Evolutionary conservation across 2,797 vertebrate species (phyloP).

Genomic region (Saguinus oedipus): DNA sequence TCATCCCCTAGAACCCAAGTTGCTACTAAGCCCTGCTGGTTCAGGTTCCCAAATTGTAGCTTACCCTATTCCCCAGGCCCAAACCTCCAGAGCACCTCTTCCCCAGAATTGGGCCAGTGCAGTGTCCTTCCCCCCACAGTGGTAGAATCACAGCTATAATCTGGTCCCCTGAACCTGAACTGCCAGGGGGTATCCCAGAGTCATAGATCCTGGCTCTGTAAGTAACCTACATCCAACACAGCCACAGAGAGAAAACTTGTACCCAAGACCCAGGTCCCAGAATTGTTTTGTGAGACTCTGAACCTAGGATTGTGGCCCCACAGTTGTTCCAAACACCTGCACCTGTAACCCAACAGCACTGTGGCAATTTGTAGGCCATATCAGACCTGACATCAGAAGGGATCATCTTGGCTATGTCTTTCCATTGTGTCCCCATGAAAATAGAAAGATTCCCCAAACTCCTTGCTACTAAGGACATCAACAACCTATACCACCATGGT

Average conservation of each 20-base stretch:
- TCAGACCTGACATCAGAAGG: background rate
- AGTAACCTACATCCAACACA: background rate
- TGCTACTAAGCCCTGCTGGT: background rate
- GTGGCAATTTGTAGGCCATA: background rate
- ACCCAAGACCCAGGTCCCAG: background rate
- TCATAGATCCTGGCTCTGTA: background rate
- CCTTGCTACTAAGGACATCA: background rate
- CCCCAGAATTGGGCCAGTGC: background rate
- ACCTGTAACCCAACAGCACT: background rate
- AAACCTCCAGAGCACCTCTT: background rate
- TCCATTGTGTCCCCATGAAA: background rate
- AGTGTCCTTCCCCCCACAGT: background rate
- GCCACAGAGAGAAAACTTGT: background rate
- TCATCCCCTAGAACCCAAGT: background rate
- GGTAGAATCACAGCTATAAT: background rate
- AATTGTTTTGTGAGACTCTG: background rate
- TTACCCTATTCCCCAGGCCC: background rate
- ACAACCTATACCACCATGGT: background rate
- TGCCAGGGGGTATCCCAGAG: background rate
- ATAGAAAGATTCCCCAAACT: background rate
- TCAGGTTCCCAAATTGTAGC: background rate
- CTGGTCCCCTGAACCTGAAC: background rate
- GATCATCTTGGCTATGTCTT: background rate
- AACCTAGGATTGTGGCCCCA: background rate
- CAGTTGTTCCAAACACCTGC: background rate